phyloP scores from a whole-genome alignment of 2,113 vertebrate genomes.

The pig (Sus scrofa) region DNA sequence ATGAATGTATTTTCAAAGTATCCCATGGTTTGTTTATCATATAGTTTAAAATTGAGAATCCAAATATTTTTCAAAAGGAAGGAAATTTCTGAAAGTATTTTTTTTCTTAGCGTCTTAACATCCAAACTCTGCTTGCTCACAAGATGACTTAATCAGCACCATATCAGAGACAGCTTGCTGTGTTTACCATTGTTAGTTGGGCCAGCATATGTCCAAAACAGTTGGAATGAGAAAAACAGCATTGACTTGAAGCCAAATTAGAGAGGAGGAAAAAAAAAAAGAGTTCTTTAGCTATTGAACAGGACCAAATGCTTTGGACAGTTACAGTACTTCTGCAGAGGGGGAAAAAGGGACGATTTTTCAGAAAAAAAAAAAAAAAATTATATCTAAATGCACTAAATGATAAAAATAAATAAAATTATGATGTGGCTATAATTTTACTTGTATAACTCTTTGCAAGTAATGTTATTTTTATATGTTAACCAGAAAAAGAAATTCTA shows the following conservation, averaged over 20 bases:
- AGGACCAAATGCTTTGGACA: slow-evolving; percentile 28
- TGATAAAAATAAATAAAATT: slow-evolving; percentile 48
- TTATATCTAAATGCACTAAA: background rate
- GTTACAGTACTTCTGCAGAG: background rate
- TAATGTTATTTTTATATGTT: slow-evolving; percentile 36
- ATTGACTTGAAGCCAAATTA: slow-evolving; percentile 74
- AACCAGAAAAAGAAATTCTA: slow-evolving; percentile 17
- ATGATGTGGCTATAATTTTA: slow-evolving; percentile 17
- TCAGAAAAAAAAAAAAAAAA: background rate
- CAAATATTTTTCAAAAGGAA: slow-evolving; percentile 63
- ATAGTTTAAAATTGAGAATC: slow-evolving; percentile 58
- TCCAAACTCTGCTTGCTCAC: slow-evolving; percentile 58
- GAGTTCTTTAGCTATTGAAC: slow-evolving; percentile 9
- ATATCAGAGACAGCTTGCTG: slow-evolving; percentile 79
- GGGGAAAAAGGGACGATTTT: background rate
- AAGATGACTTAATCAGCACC: slow-evolving; percentile 80
- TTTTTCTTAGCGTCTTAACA: slow-evolving; percentile 60
- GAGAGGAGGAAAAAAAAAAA: background rate
- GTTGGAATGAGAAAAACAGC: slow-evolving; percentile 76
- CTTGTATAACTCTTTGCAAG: background rate
- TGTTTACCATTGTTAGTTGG: slow-evolving; percentile 81
- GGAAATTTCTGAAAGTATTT: slow-evolving; percentile 47
- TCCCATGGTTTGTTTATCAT: slow-evolving; percentile 63
- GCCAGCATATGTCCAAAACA: slow-evolving; percentile 79
- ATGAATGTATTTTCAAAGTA: slow-evolving; percentile 29